phyloP scores from a whole-genome alignment of 2,888 invertebrate genomes.

The Adela reaumurella region DNA sequence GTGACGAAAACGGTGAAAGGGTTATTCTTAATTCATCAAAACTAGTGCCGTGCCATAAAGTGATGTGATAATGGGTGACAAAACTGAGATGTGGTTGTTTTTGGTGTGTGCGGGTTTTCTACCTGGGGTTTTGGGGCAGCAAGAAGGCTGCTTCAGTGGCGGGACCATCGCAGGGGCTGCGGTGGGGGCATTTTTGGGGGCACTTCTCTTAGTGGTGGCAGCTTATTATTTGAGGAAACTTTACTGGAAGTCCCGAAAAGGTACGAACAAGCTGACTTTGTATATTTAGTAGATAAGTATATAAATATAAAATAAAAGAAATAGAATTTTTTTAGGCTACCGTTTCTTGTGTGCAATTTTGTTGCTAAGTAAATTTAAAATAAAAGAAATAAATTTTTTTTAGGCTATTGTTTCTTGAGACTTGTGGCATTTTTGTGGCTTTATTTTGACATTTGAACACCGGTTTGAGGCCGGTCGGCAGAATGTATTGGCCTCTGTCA shows the following conservation, averaged over 20 bases:
- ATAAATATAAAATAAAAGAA: too few species aligned
- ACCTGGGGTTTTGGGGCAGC: constrained; percentile 17
- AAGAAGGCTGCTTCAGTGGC: constrained; percentile 59
- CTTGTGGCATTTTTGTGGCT: too few species aligned
- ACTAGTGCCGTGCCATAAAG: constrained; percentile 50
- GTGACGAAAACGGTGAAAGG: not conserved
- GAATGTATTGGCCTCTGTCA: too few species aligned
- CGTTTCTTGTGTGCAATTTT: too few species aligned
- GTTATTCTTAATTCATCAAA: not conserved
- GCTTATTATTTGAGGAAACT: constrained; percentile 57
- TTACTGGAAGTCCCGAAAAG: constrained; percentile 60
- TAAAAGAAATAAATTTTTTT: too few species aligned
- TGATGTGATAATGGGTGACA: constrained; percentile 38
- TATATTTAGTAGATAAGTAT: too few species aligned
- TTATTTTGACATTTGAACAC: too few species aligned
- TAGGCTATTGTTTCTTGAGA: too few species aligned
- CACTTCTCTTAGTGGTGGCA: constrained; percentile 56
- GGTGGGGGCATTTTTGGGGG: constrained; percentile 65
- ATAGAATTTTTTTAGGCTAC: too few species aligned
- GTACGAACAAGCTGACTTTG: too few species aligned
- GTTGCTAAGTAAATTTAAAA: too few species aligned
- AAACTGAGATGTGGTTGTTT: constrained; percentile 32
- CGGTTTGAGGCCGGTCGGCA: too few species aligned
- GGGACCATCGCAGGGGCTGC: constrained; percentile 70
- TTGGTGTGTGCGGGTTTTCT: constrained; percentile 40